These are phyloP conservation scores for Cichlasoma orientale DNA, from an alignment of 2,797 vertebrate genomes.

Conservation along the genomic window DNA sequence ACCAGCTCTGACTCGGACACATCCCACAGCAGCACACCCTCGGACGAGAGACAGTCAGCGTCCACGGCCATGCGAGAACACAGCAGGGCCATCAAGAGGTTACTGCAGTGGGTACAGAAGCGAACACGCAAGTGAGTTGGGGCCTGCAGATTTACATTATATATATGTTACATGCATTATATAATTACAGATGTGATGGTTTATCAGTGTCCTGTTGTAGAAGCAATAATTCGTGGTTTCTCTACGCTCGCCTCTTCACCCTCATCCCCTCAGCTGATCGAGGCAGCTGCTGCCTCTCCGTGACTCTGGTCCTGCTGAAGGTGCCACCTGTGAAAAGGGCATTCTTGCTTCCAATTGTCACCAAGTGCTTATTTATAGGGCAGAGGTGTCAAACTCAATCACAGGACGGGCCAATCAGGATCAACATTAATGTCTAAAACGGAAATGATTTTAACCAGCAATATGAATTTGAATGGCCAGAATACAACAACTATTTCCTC, in stretches of 20 bases:
- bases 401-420: too few species aligned
- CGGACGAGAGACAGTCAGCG: slow-evolving; percentile 74
- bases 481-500: too few species aligned
- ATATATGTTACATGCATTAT: neutral
- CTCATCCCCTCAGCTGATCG: neutral
- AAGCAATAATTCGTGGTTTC: neutral
- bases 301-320: neutral
- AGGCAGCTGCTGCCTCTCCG: neutral
- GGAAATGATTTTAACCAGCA: too few species aligned
- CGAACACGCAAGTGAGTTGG: slow-evolving; percentile 91
- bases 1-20: slow-evolving; percentile 90
- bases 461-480: too few species aligned
- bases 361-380: neutral
- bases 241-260: neutral
- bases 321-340: neutral
- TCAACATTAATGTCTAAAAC: too few species aligned
- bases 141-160: neutral
- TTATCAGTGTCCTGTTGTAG: neutral
- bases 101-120: slow-evolving; percentile 95
- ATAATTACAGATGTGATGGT: neutral
- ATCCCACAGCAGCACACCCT: slow-evolving; percentile 86
- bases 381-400: too few species aligned
- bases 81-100: slow-evolving; percentile 90
- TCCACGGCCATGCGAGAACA: slow-evolving; percentile 86
- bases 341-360: neutral